Base-by-base conservation (phyloP, 2,113 vertebrate genomes). In the Sapayoa aenigma region DNA sequence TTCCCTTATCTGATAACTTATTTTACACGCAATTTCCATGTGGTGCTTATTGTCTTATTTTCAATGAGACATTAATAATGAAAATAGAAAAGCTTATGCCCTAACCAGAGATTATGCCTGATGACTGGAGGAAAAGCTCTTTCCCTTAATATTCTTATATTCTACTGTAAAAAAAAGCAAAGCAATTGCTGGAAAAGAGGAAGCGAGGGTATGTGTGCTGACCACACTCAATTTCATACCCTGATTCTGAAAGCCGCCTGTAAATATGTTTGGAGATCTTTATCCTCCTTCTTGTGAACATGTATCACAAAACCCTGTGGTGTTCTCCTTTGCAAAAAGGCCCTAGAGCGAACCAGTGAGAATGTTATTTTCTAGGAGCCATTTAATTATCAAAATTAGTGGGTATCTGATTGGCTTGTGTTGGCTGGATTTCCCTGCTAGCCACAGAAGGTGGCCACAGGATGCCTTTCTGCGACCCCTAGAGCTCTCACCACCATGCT, bases 391-490 rank as follows among this genome's bases (percentile, higher is more conserved):
- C 42, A 49, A 53, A 74, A 73, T 21, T 31, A 19, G 1, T 44
- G 85, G 63, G 24, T 47, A 65, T 11, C 8, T 28, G 31, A 5
- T 47, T 92, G 37, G 9, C 17, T 56, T 73, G 67, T 35, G 41
- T n/a, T 90, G 55, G 24, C 24, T 90, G 49, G 24, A 39, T 60
- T 47, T 6, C 44, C 16, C 30, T 50, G 24, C 63, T 27, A 60
- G 58, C 31, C 37, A 21, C 37, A 47, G 58, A 6, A 53, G 21
- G 27, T 68, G 66, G 47, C 16, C 44, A 41, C 4, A 0, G 0
- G 37, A 3, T 66, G 31, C 63, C 24, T 65, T 69, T 52, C 8
- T 3, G 50, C 42, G 59, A 37, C 58, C 24, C 9, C 0, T 20
- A 33, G n/a, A 58, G 58, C 28, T 41, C 47, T 31, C 17, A 8